Conservation (phyloP, 2,113 vertebrate species). For the Bubo scandiacus region DNA sequence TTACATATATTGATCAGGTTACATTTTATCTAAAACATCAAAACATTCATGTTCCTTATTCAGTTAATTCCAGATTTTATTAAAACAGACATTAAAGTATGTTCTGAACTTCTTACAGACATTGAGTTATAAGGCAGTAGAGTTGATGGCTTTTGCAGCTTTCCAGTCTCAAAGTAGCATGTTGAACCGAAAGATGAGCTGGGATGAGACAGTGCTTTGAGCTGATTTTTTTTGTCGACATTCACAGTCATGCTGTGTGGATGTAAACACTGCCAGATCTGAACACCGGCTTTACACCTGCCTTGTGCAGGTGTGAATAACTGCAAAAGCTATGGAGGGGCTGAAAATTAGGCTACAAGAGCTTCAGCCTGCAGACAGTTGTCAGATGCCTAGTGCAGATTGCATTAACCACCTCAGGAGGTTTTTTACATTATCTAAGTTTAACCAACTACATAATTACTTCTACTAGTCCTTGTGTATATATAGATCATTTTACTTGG, state of each 20-base stretch:
- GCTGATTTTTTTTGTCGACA: not conserved
- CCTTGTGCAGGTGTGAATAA: not conserved
- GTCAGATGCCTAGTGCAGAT: not conserved
- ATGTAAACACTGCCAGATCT: not conserved
- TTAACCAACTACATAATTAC: not conserved
- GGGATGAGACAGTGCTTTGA: not conserved
- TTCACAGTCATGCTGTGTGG: not conserved
- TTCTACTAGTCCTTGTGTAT: not conserved
- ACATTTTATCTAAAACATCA: not conserved
- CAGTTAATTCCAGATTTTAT: conserved; percentile 26
- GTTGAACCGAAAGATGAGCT: not conserved
- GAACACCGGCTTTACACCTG: not conserved
- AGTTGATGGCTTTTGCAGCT: not conserved
- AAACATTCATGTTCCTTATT: conserved; percentile 1
- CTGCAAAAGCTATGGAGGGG: not conserved
- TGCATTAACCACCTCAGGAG: not conserved
- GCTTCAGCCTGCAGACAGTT: not conserved
- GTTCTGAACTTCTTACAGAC: not conserved
- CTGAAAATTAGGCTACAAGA: not conserved
- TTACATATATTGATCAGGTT: not conserved
- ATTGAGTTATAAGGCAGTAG: not conserved
- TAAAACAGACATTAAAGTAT: not conserved
- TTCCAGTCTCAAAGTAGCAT: not conserved
- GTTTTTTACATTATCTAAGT: not conserved
- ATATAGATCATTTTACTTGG: not conserved